Evolutionary conservation across 2,888 invertebrate genomes (phyloP), one percentile per base, ranked within the genome.

Genomic region (Hyles lineata): DNA sequence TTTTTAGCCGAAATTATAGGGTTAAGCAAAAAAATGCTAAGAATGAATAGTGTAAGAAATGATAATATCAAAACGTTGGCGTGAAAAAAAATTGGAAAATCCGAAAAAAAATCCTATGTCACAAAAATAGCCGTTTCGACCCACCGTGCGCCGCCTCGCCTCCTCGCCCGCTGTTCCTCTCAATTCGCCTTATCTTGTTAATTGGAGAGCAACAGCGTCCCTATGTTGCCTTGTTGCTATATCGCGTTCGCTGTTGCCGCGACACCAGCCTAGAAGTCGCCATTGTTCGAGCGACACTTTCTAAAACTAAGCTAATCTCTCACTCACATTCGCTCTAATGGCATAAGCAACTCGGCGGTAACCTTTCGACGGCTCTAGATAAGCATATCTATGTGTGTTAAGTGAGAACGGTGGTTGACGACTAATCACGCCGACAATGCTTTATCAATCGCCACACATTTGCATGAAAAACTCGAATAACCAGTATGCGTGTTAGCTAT

Each of bases 271-370:
- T 4, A 43, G 43, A 89, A 89, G 84, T 81, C 80, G 80, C 88
- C 82, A 91, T 92, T 91, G 92, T 92, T 90, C 83, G 82, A 83
- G 88, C 87, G 89, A 91, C 92, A 92, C 93, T 92, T 92, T 92
- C 93, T 89, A 90, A 62, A 86, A 87, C 82, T 59, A 72, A 67
- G 32, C 67, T 88, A 89, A 92, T 90, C 90, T 88, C 78, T 78
- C 78, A 77, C 81, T 86, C 82, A 83, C 85, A 92, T 91, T 90
- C 88, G 81, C 80, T 87, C 84, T 88, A 87, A 91, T 90, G 86
- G 87, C 81, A 78, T 82, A 81, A 83, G 77, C 82, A 79, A 79
- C 78, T 78, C 81, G 83, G 83, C 83, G 82, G 83, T 83, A 83
- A 85, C 71, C 72, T 63, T 72, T 55, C 32, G 25, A 25, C 17